Evolutionary conservation across 92 coral and sea anemone genomes (phyloP).

Genomic region (Epizoanthus stellaris): DNA sequence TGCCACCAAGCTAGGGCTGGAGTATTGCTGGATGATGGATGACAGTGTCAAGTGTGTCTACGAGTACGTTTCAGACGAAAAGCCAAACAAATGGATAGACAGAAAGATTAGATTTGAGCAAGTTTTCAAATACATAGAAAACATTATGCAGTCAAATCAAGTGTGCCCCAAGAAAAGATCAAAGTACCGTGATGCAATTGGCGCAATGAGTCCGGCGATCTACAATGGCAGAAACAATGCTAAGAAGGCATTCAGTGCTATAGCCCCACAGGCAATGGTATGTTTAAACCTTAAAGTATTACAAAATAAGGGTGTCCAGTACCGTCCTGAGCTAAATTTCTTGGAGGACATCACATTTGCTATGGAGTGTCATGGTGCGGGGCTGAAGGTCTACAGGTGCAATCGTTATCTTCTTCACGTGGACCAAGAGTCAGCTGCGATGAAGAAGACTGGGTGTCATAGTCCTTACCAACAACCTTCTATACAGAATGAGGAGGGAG

Average conservation of each 20-base stretch:
- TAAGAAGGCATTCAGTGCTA: constrained; percentile 7
- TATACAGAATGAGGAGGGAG: too few relatives aligned
- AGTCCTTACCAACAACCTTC: neutral
- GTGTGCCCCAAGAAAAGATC: neutral
- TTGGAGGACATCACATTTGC: constrained; percentile 57
- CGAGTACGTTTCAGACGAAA: constrained; percentile 24
- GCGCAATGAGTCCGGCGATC: constrained; percentile 61
- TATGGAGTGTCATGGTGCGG: constrained; percentile 48
- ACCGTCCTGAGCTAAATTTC: constrained; percentile 49
- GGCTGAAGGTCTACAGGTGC: constrained; percentile 48
- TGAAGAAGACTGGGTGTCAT: constrained; percentile 39
- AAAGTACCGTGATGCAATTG: constrained; percentile 7
- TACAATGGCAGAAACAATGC: neutral
- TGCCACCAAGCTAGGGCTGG: constrained; percentile 40
- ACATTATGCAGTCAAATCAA: neutral
- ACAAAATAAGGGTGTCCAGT: constrained; percentile 21
- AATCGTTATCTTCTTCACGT: constrained; percentile 27
- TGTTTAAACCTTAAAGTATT: constrained; percentile 42
- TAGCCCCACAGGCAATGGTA: constrained; percentile 47
- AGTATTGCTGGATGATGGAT: constrained; percentile 65
- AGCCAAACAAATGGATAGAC: neutral
- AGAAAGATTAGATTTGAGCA: neutral
- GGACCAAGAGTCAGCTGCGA: neutral
- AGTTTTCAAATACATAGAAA: constrained; percentile 48
- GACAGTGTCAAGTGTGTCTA: constrained; percentile 55